Evolutionary conservation across 2,113 vertebrate species (phyloP), one percentile per base, ranked within the genome.

Genomic region (Prolemur simus): DNA sequence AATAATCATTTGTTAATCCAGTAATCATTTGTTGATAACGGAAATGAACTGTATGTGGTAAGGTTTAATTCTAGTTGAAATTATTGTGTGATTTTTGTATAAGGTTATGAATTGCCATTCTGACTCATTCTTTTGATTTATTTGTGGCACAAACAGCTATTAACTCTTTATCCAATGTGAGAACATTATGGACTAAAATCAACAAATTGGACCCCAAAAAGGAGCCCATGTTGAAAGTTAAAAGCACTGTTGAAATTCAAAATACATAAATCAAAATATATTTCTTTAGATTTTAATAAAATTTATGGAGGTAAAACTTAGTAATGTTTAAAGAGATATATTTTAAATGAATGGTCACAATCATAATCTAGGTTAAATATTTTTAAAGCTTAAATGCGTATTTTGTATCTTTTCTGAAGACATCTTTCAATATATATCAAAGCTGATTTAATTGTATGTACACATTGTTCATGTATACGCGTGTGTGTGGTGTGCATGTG

Each of bases 1-100:
- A 13, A 0, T 83, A 90, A 96, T 85, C 45, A 94, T 95, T 96
- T 80, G 54, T 97, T 82, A 25, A 82, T 90, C 64, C 69, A 92
- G 66, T 83, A 77, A 60, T 87, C 4, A 68, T 83, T 97, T 96
- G 58, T 91, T 29, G 88, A 88, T 90, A 81, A 60, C 69, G 68
- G 7, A 86, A 83, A 96, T 63, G 54, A 78, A 83, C 77, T 29
- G 13, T 64, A 58, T 88, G 80, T 91, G 64, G 68, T 42, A 78
- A 97, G 14, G 7, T 87, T 95, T 92, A 97, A 68, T 97, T 93
- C 89, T 78, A 49, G 47, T 78, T 89, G 76, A 91, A 91, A 89
- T 92, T 76, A 80, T 91, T 88, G 34, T 86, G 6, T 4, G 0
- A 42, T 96, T 96, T 97, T 96, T 96, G 68, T 1, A 4, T 86